Conservation (phyloP, 2,797 vertebrate genomes). For the Labroides dimidiatus region DNA sequence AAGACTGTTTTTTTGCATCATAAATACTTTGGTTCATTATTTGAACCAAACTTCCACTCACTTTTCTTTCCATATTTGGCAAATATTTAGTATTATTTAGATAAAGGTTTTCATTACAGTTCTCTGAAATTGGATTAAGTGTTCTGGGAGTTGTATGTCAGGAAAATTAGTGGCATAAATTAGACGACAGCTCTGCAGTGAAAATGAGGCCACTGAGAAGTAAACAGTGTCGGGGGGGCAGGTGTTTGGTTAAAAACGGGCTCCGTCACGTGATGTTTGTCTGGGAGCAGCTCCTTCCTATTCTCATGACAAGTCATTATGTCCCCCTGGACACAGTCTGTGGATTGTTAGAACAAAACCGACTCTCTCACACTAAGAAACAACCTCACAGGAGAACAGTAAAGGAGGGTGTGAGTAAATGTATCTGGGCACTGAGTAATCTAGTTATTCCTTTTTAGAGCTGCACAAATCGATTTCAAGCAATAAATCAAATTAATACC, state of each 20-base stretch:
- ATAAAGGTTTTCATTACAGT: not conserved
- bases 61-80: not conserved
- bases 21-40: not conserved
- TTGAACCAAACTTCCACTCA: not conserved
- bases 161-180: not conserved
- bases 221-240: constrained; percentile 14
- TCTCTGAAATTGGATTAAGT: not conserved
- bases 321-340: constrained; percentile 38
- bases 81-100: not conserved
- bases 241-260: constrained; percentile 55
- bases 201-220: constrained; percentile 23
- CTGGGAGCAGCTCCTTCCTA: constrained; percentile 32
- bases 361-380: not conserved
- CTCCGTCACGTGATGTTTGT: constrained; percentile 70
- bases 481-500: not conserved
- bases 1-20: not conserved
- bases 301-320: constrained; percentile 57
- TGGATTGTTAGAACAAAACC: constrained; percentile 15
- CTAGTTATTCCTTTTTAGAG: not conserved
- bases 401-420: not conserved
- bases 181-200: not conserved
- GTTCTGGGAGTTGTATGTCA: constrained; percentile 4
- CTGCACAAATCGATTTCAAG: not conserved
- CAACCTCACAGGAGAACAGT: not conserved
- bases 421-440: not conserved